A percentile compares a stretch with the other conserved stretches of the same genome.
phyloP scores from a whole-genome alignment of 2,113 vertebrate genomes.

The Eudyptes chrysolophus region DNA sequence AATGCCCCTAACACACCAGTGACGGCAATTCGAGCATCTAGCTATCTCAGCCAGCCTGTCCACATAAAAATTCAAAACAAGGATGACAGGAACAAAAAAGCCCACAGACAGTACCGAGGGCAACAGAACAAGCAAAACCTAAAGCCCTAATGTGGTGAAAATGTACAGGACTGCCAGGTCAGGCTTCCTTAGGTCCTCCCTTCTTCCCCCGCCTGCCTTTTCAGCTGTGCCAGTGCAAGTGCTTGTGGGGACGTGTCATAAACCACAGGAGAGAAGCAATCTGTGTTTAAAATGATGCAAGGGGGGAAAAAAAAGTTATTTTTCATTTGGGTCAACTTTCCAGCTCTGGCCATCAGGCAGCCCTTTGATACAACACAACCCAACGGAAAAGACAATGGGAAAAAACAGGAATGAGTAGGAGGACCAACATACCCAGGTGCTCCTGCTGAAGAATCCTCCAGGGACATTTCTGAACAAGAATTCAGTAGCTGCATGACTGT shows the following conservation, averaged over 20 bases:
- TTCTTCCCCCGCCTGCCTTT: not conserved
- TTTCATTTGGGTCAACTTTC: not conserved
- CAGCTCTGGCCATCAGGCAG: not conserved
- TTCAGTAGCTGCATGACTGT: not conserved
- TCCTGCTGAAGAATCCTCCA: not conserved
- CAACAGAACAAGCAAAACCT: not conserved
- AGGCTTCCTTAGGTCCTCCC: not conserved
- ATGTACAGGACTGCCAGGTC: not conserved
- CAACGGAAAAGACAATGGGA: not conserved
- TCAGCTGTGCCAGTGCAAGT: not conserved
- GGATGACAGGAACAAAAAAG: not conserved
- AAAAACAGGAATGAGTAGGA: not conserved
- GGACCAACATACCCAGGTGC: not conserved
- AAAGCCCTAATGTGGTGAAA: not conserved
- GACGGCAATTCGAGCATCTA: not conserved
- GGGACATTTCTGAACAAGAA: not conserved
- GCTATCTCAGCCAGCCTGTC: not conserved
- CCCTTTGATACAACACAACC: not conserved
- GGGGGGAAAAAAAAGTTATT: not conserved
- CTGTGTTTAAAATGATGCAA: not conserved
- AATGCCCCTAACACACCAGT: not conserved
- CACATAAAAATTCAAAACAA: not conserved
- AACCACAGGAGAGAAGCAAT: not conserved
- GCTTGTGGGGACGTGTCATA: fast-evolving
- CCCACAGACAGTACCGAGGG: not conserved